phyloP scores from a whole-genome alignment of 30 jellyfish, hydroid and myxozoan species.

The Mastigias papua region DNA sequence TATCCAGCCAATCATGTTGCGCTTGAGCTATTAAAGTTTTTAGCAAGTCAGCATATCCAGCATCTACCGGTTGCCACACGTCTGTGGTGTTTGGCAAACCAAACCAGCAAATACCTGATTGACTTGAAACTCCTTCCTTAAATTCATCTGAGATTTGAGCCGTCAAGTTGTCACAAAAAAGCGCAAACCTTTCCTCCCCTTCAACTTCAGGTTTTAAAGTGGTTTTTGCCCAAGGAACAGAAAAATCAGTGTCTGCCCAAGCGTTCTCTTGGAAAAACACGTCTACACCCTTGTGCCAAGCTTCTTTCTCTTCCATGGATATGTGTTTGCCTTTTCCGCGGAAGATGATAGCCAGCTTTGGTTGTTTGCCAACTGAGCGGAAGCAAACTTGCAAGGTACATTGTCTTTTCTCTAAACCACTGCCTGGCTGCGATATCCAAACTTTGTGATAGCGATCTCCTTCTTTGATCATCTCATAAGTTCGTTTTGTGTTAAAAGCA shows the following conservation, averaged over 20 bases:
- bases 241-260: conserved; percentile 72
- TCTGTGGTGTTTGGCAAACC: not conserved
- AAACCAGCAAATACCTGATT: not conserved
- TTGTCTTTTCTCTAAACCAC: conserved; percentile 74
- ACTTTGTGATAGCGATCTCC: conserved; percentile 31
- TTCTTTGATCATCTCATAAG: not conserved
- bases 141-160: not conserved
- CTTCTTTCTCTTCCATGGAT: conserved; percentile 7
- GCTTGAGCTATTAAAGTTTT: not conserved
- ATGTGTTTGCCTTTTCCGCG: conserved; percentile 70
- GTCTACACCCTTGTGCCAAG: conserved; percentile 69
- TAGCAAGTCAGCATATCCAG: not conserved
- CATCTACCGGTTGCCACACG: not conserved
- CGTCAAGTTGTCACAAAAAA: not conserved
- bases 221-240: conserved; percentile 57
- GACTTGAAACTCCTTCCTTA: not conserved
- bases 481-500: not conserved
- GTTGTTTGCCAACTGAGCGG: conserved; percentile 70
- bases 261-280: conserved; percentile 67
- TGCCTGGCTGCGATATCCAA: conserved; percentile 71
- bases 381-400: conserved; percentile 74
- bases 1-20: not conserved
- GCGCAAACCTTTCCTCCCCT: conserved; percentile 17
- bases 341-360: conserved; percentile 69
- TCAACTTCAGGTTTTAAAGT: conserved; percentile 58